Conservation (phyloP, 2,888 invertebrate species). For the Heliothis peltigera region DNA sequence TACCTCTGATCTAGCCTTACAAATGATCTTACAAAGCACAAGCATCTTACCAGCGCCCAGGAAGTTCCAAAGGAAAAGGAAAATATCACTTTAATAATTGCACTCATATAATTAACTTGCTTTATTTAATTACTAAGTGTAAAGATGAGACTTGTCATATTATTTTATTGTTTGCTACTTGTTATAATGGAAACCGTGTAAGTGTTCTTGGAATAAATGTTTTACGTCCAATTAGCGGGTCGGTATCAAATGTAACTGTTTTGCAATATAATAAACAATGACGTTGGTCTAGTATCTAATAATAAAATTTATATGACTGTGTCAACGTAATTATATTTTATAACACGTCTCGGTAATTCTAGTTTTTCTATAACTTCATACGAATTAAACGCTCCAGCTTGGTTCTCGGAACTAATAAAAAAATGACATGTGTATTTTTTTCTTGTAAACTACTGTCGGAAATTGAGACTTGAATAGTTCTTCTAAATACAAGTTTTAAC, state of each 20-base stretch:
- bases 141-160: conserved; percentile 31
- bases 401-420: conserved; percentile 8
- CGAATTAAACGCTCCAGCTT: neutral
- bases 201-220: conserved; percentile 44
- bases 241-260: conserved; percentile 23
- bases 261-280: conserved; percentile 11
- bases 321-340: conserved; percentile 20
- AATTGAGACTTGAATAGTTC: neutral
- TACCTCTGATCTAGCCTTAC: conserved; percentile 33
- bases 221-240: conserved; percentile 44
- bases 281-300: conserved; percentile 12
- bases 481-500: neutral
- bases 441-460: neutral
- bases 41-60: conserved; percentile 81
- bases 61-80: conserved; percentile 68
- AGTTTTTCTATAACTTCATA: conserved; percentile 10
- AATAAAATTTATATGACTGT: conserved; percentile 19
- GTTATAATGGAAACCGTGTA: conserved; percentile 13
- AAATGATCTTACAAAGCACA: conserved; percentile 75
- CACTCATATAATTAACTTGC: conserved; percentile 23
- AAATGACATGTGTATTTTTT: neutral
- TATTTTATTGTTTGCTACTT: conserved; percentile 60
- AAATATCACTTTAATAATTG: conserved; percentile 53
- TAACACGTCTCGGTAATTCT: neutral
- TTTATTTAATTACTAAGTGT: conserved; percentile 24